Conservation (phyloP, 2,888 invertebrate species). For the Caenorhabditis parvicauda region DNA sequence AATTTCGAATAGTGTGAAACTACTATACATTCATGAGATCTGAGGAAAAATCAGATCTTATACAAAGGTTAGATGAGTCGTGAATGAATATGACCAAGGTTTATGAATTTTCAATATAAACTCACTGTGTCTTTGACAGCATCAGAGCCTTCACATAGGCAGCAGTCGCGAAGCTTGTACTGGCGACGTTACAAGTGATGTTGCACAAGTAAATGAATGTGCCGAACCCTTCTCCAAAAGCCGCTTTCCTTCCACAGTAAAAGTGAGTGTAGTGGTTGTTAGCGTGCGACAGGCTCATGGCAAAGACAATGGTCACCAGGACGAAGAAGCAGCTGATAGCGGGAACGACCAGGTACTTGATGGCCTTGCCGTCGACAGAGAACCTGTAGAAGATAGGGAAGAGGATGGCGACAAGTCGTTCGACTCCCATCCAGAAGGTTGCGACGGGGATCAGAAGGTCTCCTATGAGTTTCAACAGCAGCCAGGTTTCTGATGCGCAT, state of each 20-base stretch:
- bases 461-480: conserved; percentile 41
- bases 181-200: conserved; percentile 39
- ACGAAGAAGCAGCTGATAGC: conserved; percentile 31
- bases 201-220: conserved; percentile 44
- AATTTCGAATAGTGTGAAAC: no score
- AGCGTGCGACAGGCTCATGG: conserved; percentile 28
- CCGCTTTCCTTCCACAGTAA: conserved; percentile 48
- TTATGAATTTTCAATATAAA: background rate
- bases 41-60: no score
- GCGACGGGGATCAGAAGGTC: conserved; percentile 38
- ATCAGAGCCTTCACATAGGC: conserved; percentile 38
- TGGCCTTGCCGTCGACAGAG: conserved; percentile 33
- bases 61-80: no score
- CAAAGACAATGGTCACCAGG: conserved; percentile 24
- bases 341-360: conserved; percentile 32
- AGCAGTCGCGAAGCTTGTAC: conserved; percentile 34
- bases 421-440: conserved; percentile 47
- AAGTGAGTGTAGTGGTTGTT: conserved; percentile 27
- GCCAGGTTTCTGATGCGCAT: conserved; percentile 44
- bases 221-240: conserved; percentile 44
- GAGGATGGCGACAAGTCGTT: conserved; percentile 37
- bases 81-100: background rate
- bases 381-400: conserved; percentile 40
- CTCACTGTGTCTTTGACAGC: conserved; percentile 37
- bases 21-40: no score